Conservation (phyloP, 2,888 invertebrate genomes). For the Conomelus anceps region DNA sequence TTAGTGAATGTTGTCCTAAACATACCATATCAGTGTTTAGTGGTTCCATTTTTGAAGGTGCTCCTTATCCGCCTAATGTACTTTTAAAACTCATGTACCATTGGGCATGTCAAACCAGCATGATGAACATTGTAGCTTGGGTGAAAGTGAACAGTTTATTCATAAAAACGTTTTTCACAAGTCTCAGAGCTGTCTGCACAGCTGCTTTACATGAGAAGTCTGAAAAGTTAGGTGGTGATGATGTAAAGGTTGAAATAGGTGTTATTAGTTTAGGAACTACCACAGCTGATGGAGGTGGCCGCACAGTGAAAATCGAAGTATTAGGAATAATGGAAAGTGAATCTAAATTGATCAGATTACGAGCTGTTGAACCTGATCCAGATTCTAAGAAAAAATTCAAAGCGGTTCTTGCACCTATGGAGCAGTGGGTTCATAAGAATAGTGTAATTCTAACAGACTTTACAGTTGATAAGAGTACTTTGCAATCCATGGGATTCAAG, state of each 20-base stretch:
- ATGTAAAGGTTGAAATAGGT: constrained; percentile 63
- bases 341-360: constrained; percentile 64
- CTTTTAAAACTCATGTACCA: constrained; percentile 80
- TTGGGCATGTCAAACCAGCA: constrained; percentile 86
- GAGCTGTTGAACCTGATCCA: constrained; percentile 68
- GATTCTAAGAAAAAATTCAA: constrained; percentile 75
- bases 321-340: constrained; percentile 72
- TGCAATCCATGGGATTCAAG: constrained; percentile 73
- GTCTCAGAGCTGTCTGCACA: constrained; percentile 69
- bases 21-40: constrained; percentile 80
- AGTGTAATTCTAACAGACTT: constrained; percentile 74
- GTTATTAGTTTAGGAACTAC: constrained; percentile 84
- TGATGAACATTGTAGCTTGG: constrained; percentile 84
- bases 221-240: constrained; percentile 62
- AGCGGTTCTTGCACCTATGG: constrained; percentile 72
- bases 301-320: constrained; percentile 76
- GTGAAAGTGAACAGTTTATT: constrained; percentile 69
- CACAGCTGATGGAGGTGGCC: constrained; percentile 64
- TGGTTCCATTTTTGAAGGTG: constrained; percentile 79
- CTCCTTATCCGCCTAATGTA: constrained; percentile 75
- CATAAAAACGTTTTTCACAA: constrained; percentile 59
- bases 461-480: constrained; percentile 73
- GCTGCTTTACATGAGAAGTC: constrained; percentile 72
- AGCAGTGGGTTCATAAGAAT: constrained; percentile 70
- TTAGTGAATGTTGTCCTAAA: constrained; percentile 78